Evolutionary conservation across 1,140 invertebrate genomes (phyloP), one percentile per base, ranked within the genome.

Genomic region (Aphelenchoides avenae): DNA sequence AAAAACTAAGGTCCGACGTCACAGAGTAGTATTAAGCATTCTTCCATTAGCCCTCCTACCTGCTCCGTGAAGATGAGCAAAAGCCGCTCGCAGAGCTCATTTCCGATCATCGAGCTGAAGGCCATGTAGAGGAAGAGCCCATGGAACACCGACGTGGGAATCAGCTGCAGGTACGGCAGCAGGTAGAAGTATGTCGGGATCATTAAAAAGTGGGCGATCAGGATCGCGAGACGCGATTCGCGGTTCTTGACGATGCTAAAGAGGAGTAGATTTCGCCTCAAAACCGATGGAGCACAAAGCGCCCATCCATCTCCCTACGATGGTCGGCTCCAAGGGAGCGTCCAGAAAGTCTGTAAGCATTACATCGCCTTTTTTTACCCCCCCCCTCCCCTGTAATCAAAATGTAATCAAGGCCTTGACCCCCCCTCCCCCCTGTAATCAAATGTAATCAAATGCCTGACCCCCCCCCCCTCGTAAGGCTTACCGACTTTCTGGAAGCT

Each of bases 101-200:
- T 81, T 27, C 77, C 78, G 55, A 67, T 72, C 11, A 80, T 68
- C 15, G 77, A 78, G 18, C 77, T 78, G 33, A 79, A 64, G 2
- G 79, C 80, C 13, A 81, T 64, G 52, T 79, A 80, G 5, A 81
- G 66, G 54, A 81, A 80, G 9, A 81, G 65, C 5, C 80, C 80
- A 56, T 80, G 71, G 26, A 81, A 74, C 0, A 81, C 78, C 5
- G 80, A 66, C 1, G 70, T 69, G 36, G 80, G 80, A 34, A 81
- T 79, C 7, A 67, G 61, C 30, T 78, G 51, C 3, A 80, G 73
- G 44, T 73, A 60, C 5, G 79, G 79, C 31, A 80, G 59, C 39
- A 80, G 52, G 22, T 76, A 70, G 47, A 80, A 66, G 29, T 61
- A 65, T 0, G 80, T 80, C 22, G 79, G 66, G 5, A 80, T 78